Evolutionary conservation across 2,888 invertebrate species (phyloP).

Genomic region (Blera fallax): DNA sequence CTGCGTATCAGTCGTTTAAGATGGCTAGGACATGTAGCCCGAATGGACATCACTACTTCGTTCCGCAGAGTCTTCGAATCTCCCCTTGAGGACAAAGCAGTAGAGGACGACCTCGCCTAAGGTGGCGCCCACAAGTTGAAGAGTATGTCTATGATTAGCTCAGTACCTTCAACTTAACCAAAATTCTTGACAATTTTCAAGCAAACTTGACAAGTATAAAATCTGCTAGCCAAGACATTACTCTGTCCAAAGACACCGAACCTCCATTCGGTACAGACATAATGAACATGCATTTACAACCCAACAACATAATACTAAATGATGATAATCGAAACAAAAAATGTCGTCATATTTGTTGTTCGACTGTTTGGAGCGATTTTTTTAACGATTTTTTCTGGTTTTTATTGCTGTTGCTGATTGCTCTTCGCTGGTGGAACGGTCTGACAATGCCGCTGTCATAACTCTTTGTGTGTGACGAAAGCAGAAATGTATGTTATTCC

Average conservation of each 20-base stretch:
- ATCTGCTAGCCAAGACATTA: slow-evolving; percentile 26
- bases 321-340: slow-evolving; percentile 72
- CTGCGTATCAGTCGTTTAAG: too few relatives aligned
- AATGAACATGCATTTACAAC: slow-evolving; percentile 72
- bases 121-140: too few relatives aligned
- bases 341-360: slow-evolving; percentile 73
- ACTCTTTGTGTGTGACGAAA: slow-evolving; percentile 71
- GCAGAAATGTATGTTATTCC: slow-evolving; percentile 67
- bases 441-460: slow-evolving; percentile 71
- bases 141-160: too few relatives aligned
- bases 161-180: too few relatives aligned
- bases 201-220: slow-evolving; percentile 49
- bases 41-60: too few relatives aligned
- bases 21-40: too few relatives aligned
- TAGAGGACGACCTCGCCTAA: too few relatives aligned
- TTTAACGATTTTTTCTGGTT: slow-evolving; percentile 36
- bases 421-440: slow-evolving; percentile 43
- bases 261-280: slow-evolving; percentile 60
- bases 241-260: slow-evolving; percentile 36
- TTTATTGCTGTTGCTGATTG: slow-evolving; percentile 60
- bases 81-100: too few relatives aligned
- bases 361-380: slow-evolving; percentile 40
- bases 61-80: too few relatives aligned
- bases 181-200: not conserved
- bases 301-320: slow-evolving; percentile 71